Base-by-base conservation (phyloP, 2,113 vertebrate genomes). In the Irena cyanogastra region DNA sequence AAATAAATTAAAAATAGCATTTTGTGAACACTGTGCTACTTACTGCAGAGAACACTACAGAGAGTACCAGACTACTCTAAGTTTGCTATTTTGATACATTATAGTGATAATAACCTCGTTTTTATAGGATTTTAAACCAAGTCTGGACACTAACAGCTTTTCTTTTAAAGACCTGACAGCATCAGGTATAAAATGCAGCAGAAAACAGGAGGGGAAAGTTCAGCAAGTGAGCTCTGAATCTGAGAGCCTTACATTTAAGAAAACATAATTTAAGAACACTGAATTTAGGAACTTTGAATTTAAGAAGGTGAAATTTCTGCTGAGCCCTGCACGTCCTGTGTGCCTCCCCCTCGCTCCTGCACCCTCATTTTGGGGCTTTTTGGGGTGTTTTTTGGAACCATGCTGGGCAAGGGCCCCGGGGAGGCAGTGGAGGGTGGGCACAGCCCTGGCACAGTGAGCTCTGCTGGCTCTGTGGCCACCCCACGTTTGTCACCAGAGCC, bases 401-500 rank as follows among this genome's bases (percentile, higher is more conserved):
- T 14, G 28, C 63, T 2, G 11, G 30, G 37, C 28, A 28, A 31
- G 16, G 47, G 26, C 60, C 59, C 52, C 39, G 30, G 19, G 33
- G 2, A 3, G 70, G 30, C 26, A 16, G 44, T 1, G 14, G 24
- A 89, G 44, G 20, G 30, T 20, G 72, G 76, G 75, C 78, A 87
- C 33, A 70, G 85, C 39, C 47, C 39, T 11, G 50, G 77, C 13
- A 7, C 5, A 15, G 69, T 1, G 0, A 19, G 39, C 30, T 17
- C 1, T 26, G 28, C 13, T 0, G 53, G 71, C 14, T 22, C 30
- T 37, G 68, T 10, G 65, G 41, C 61, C 83, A 33, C 27, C 53
- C 95, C 97, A 82, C 97, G 91, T 97, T 97, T 97, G 98, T 97
- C 98, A 97, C 97, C 72, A 96, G 96, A 97, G 97, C 54, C 97